Base-by-base conservation (phyloP, 1,140 invertebrate genomes). In the Drosophila fuyamai region DNA sequence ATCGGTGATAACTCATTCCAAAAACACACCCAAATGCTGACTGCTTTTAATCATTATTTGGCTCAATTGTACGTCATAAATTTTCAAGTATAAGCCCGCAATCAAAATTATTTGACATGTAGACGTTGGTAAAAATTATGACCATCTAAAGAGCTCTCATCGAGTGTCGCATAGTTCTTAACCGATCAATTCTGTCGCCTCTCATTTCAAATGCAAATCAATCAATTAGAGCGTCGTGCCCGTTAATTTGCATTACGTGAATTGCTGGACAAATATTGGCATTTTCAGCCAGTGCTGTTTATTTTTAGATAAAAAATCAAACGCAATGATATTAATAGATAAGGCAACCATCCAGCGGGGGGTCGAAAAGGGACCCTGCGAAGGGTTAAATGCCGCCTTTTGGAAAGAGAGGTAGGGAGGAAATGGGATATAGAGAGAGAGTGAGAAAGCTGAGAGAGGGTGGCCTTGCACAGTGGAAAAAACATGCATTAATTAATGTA, bases 111-210 rank as follows among this genome's bases (percentile, higher is more conserved):
- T 61, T 68, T 53, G 55, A 89, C 58, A 74, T 88, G 68, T 89
- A 88, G 85, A 88, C 83, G 66, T 65, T 62, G 63, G 84, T 72
- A 88, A 88, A 88, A 67, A 76, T 76, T 76, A 76, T 76, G 73
- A 32, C 72, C 72, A 56, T 13, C 32, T 46, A 70, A 40, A 16
- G 27, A 38, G 63, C 35, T 4, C 36, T 75, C 65, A 35, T 60
- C 35, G 41, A 48, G 40, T 76, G 47, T 16, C 23, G 35, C 38
- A 29, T 13, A 60, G 47, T 66, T 71, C 60, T 81, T 67, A 73
- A 59, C 80, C 72, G 58, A 59, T 81, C 68, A 50, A 59, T 78
- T 41, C 18, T 48, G 27, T 54, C 32, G 16, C 16, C 47, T 46
- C 29, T 38, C 27, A 62, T 43, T 70, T 70, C 16, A 41, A 53